Percentiles rank a stretch among this genome's conserved stretches.
phyloP scores from a whole-genome alignment of 2,113 vertebrate species.

The Oceanodroma tethys region DNA sequence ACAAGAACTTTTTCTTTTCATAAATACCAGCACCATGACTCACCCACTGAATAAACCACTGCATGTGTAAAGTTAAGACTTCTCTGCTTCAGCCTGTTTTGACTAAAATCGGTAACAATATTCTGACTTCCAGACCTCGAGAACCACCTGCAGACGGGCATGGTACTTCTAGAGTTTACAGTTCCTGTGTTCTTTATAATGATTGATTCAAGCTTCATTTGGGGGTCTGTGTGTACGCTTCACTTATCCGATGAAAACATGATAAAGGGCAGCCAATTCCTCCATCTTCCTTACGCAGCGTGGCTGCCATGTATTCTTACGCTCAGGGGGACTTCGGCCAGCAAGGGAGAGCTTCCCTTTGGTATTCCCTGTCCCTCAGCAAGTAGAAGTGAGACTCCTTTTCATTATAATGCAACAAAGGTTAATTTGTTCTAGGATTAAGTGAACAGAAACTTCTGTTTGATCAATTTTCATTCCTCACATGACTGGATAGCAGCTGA shows the following conservation, averaged over 20 bases:
- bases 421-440: not conserved
- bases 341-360: not conserved
- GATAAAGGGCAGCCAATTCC: not conserved
- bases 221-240: too few species aligned
- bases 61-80: fast-evolving
- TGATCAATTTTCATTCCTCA: not conserved
- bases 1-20: not conserved
- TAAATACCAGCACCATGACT: not conserved
- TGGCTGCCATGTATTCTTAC: fast-evolving
- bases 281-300: fast-evolving
- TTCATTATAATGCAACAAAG: not conserved
- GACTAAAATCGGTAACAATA: not conserved
- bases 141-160: not conserved
- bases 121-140: not conserved
- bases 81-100: not conserved
- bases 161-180: not conserved
- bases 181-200: not conserved
- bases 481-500: too few species aligned
- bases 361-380: not conserved
- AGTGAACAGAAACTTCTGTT: not conserved
- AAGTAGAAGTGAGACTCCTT: not conserved
- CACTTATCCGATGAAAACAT: not conserved
- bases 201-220: not conserved
- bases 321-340: not conserved
- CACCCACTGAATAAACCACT: not conserved